Evolutionary conservation across 1,140 invertebrate species (phyloP), one percentile per base, ranked within the genome.

Genomic region (Drosophila orosa): DNA sequence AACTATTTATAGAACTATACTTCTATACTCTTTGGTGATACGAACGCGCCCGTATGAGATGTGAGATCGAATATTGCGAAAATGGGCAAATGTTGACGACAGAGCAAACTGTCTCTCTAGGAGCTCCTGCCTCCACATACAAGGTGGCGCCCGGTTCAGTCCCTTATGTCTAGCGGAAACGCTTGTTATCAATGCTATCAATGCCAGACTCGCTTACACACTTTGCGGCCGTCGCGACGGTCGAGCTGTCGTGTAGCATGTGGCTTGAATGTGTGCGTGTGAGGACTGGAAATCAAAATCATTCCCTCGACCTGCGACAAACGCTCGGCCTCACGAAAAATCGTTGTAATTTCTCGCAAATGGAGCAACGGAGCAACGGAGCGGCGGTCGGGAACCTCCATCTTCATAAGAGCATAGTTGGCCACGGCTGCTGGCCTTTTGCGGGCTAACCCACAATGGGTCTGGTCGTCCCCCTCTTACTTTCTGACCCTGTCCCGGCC

Each of bases 331-430:
- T 66, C 66, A 77, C 66, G 62, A 62, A 76, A 78, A 82, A 86
- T 69, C 84, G 61, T 71, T 63, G 82, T 74, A 77, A 87, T 87
- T 87, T 87, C 75, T 52, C 45, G 58, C 83, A 66, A 71, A 86
- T 52, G 67, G 59, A 65, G 61, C 75, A 17, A 24, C 55, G 67
- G 59, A 65, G 61, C 75, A 17, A 24, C 55, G 24, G 56, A 55
- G 31, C 50, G 19, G 62, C 61, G 55, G 63, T 59, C 48, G 62
- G 73, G 66, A 52, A 69, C 50, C 55, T 56, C 62, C 65, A 48
- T 66, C 74, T 62, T 63, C 71, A 78, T 58, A 55, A 65, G 66
- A 74, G 78, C 82, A 76, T 69, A 72, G 60, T 81, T 74, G 47
- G 61, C 52, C 74, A 57, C 37, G 55, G 22, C 56, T 29, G 59